These are phyloP conservation scores for Halcyon malimbica DNA, from an alignment of 2,113 vertebrate species.

Conservation along the genomic window DNA sequence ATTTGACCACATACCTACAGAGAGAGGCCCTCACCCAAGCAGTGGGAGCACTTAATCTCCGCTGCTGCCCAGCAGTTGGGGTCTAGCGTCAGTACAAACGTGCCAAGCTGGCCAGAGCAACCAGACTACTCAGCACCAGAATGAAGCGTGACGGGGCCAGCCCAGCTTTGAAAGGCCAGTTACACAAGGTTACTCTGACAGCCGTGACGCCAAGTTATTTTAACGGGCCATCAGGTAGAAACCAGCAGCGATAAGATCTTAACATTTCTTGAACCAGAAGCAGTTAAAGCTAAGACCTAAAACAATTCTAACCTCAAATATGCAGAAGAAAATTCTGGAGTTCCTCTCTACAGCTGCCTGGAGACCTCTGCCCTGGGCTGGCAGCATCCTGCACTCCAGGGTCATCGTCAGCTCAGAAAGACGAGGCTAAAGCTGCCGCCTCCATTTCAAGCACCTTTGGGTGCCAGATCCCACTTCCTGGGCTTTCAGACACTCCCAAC, in stretches of 20 bases:
- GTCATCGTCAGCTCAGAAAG: not conserved
- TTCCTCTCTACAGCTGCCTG: not conserved
- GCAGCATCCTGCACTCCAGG: not conserved
- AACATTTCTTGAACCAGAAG: not conserved
- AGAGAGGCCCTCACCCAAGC: not conserved
- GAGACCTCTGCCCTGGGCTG: not conserved
- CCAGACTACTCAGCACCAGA: not conserved
- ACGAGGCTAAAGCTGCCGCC: not conserved
- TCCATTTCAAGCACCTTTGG: not conserved
- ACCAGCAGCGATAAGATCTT: not conserved
- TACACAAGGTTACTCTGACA: not conserved
- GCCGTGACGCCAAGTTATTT: not conserved
- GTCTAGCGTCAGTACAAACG: not conserved
- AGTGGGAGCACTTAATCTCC: conserved; percentile 1
- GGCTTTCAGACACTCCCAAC: not conserved
- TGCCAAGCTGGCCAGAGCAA: not conserved
- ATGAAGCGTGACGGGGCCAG: accelerated
- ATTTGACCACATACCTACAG: not conserved
- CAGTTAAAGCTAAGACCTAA: not conserved
- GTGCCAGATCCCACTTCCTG: no score
- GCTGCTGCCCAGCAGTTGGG: not conserved
- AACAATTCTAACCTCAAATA: not conserved
- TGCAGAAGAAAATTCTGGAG: not conserved
- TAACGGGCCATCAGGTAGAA: not conserved
- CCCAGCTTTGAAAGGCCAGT: not conserved